phyloP scores from a whole-genome alignment of 2,888 invertebrate species.

The Cephus pulcher region DNA sequence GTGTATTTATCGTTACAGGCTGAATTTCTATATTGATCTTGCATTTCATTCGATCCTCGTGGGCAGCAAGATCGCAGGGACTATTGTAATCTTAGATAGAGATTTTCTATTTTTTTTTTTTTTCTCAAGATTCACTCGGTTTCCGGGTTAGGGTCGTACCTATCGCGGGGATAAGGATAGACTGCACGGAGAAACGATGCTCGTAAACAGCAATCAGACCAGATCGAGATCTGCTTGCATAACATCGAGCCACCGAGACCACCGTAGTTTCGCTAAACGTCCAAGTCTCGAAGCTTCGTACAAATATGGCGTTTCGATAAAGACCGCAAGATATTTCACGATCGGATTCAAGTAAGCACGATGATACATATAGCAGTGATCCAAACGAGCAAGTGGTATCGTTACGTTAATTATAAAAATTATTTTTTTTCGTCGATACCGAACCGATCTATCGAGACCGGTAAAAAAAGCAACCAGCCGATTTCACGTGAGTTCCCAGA shows the following conservation, averaged over 20 bases:
- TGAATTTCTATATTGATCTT: neutral
- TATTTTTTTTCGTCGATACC: no score
- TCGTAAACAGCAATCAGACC: constrained; percentile 56
- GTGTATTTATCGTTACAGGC: neutral
- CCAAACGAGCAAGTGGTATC: neutral
- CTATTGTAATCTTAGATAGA: constrained; percentile 20
- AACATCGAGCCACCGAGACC: constrained; percentile 38
- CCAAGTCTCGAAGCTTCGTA: constrained; percentile 16
- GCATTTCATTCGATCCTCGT: neutral
- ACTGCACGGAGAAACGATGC: constrained; percentile 46
- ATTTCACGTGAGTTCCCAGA: neutral
- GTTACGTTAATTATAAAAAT: neutral
- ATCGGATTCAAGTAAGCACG: neutral
- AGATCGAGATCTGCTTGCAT: constrained; percentile 53
- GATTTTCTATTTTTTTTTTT: constrained; percentile 16
- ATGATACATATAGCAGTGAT: neutral
- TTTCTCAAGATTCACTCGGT: constrained; percentile 26
- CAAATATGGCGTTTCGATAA: neutral
- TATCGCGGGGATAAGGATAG: constrained; percentile 40
- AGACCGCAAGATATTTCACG: neutral
- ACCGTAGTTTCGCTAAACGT: constrained; percentile 44
- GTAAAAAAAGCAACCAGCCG: neutral
- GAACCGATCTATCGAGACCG: neutral
- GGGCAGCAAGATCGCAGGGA: neutral
- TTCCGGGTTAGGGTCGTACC: constrained; percentile 40